Base-by-base conservation (phyloP, 1,140 invertebrate genomes). In the Drosophila azteca region DNA sequence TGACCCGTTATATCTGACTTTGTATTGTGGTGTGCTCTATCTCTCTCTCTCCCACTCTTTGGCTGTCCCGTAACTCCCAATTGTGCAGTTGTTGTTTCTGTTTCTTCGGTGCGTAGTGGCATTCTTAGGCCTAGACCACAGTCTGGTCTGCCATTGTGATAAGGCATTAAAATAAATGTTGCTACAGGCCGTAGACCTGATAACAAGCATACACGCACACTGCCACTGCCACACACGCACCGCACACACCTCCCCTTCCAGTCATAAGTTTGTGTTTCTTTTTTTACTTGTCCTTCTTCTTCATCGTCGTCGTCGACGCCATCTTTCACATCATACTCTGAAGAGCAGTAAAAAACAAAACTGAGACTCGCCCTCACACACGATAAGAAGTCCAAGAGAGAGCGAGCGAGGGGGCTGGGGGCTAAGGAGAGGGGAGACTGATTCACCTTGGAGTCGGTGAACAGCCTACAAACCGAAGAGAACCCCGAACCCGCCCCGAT, bases 141-240 rank as follows among this genome's bases (percentile, higher is more conserved):
- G 49, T 54, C 48, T 61, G 57, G 57, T 53, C 62, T 73, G 79
- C 51, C 44, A 43, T 17, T 72, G 76, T 89, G 84, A 88, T 89
- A 88, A 88, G 84, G 79, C 69, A 88, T 88, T 88, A 83, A 88
- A 88, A 88, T 79, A 55, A 88, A 88, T 88, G 83, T 82, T 88
- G 79, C 83, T 73, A 82, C 83, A 79, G 82, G 75, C 82, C 44
- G 82, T 44, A 41, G 55, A 45, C 69, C 82, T 83, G 83, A 88
- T 87, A 88, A 87, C 69, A 71, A 83, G 88, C 69, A 71, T 78
- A 49, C 57, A 79, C 69, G 35, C 60, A 69, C 71, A 73, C 80
- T n/a, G n/a, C n/a, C n/a, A n/a, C n/a, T n/a, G n/a, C n/a, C n/a
- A 73, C 80, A 51, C 20, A 44, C 64, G 31, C 24, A 54, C 58